A percentile compares a stretch with the other conserved stretches of the same genome.
phyloP scores from a whole-genome alignment of 1,140 invertebrate species.

The Grapholita molesta region DNA sequence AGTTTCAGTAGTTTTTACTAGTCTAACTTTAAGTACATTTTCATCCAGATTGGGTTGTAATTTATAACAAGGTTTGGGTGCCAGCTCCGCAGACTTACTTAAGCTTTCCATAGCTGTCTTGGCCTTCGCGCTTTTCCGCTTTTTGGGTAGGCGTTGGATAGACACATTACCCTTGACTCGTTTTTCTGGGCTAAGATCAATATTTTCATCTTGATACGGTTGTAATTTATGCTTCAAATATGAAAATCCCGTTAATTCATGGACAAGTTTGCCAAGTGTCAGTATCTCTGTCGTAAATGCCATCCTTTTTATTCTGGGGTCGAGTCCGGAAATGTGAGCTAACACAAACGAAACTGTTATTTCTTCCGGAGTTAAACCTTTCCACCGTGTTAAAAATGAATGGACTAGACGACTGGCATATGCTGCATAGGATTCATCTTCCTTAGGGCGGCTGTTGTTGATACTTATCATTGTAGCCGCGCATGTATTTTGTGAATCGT shows the following conservation, averaged over 20 bases:
- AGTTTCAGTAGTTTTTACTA: neutral
- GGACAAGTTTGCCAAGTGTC: neutral
- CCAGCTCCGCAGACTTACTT: neutral
- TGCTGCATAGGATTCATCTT: constrained; percentile 7
- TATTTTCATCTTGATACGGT: neutral
- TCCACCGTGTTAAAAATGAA: constrained; percentile 12
- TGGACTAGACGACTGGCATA: constrained; percentile 12
- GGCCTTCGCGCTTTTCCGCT: neutral
- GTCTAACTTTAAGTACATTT: neutral
- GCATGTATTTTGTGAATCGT: neutral
- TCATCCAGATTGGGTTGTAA: neutral
- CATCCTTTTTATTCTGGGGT: constrained; percentile 7
- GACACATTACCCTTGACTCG: neutral
- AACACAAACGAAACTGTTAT: constrained; percentile 16
- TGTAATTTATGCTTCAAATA: constrained; percentile 15
- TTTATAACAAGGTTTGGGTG: neutral
- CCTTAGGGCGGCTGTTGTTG: constrained; percentile 15
- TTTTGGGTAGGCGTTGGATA: neutral
- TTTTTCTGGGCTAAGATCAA: neutral
- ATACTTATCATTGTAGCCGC: constrained; percentile 12
- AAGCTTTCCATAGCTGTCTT: neutral
- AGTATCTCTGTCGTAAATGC: constrained; percentile 14
- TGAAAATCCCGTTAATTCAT: constrained; percentile 16
- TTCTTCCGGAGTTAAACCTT: constrained; percentile 1
- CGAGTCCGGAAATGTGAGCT: constrained; percentile 18